Evolutionary conservation across 2,797 vertebrate species (phyloP).

Genomic region (Gadopsis marmoratus): DNA sequence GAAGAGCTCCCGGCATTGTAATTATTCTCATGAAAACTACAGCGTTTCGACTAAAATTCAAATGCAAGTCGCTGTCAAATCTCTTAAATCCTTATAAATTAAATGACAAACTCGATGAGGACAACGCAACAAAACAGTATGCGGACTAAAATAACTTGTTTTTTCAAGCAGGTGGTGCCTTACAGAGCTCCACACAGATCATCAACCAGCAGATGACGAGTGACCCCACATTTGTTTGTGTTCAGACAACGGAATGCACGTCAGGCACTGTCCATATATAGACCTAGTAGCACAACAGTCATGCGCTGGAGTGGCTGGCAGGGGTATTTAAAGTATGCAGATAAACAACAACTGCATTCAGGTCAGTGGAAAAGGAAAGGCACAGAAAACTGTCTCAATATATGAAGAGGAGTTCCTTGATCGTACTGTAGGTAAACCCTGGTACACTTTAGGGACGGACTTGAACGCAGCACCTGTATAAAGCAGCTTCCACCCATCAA

Average conservation of each 20-base stretch:
- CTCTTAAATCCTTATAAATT: not conserved
- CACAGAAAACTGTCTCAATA: not conserved
- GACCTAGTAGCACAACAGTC: not conserved
- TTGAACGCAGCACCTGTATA: not conserved
- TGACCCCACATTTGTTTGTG: not conserved
- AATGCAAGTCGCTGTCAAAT: not conserved
- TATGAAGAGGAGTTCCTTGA: not conserved
- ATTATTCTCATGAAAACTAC: constrained; percentile 3
- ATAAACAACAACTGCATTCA: not conserved
- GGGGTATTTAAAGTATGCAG: not conserved
- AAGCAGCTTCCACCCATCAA: not conserved
- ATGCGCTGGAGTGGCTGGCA: not conserved
- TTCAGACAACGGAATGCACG: not conserved
- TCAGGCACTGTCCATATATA: not conserved
- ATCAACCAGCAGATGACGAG: not conserved
- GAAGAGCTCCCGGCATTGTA: not conserved
- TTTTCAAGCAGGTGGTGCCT: not conserved
- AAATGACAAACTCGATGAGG: not conserved
- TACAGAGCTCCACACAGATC: not conserved
- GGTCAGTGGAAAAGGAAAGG: not conserved
- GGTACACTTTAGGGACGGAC: not conserved
- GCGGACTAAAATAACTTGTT: not conserved
- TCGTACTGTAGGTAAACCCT: too few species aligned
- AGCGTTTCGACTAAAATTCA: not conserved
- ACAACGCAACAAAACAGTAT: not conserved